Percentiles rank a stretch among this genome's conserved stretches.
Evolutionary conservation across 1,140 invertebrate genomes (phyloP).

Genomic region (Bombyx mandarina): DNA sequence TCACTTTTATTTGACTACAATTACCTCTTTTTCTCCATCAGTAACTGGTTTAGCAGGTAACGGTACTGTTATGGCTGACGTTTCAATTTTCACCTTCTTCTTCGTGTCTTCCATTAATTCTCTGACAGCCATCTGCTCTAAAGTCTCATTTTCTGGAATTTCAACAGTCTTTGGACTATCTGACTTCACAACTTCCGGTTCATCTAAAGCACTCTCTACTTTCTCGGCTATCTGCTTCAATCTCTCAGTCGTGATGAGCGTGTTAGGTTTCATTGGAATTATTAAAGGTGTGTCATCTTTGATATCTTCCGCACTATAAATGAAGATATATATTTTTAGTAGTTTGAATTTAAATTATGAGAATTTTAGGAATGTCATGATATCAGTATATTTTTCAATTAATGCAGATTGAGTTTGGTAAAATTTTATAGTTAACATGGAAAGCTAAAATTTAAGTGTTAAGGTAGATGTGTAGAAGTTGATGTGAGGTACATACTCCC

Average conservation of each 20-base stretch:
- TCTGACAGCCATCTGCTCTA: conserved; percentile 69
- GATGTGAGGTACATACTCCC: no score
- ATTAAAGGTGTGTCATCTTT: conserved; percentile 71
- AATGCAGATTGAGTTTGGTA: not conserved
- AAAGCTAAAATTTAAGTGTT: not conserved
- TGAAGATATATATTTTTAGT: conserved; percentile 4
- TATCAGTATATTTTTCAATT: not conserved
- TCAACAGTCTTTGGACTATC: conserved; percentile 16
- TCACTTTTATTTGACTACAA: not conserved
- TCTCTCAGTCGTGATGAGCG: conserved; percentile 69
- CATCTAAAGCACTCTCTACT: conserved; percentile 50
- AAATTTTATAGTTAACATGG: not conserved
- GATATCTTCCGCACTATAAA: conserved; percentile 70
- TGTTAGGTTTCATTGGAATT: conserved; percentile 75
- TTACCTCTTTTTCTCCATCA: conserved; percentile 74
- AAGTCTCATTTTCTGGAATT: conserved; percentile 46
- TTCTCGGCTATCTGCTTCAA: conserved; percentile 61
- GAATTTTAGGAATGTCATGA: not conserved
- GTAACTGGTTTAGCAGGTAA: conserved; percentile 66
- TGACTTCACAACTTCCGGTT: conserved; percentile 20
- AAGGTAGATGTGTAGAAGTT: no score
- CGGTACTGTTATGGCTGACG: conserved; percentile 65
- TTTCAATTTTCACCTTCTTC: conserved; percentile 36
- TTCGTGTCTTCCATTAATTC: conserved; percentile 73
- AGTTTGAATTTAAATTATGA: not conserved